Conservation (phyloP, 2,113 vertebrate genomes). For the Etheostoma cragini region DNA sequence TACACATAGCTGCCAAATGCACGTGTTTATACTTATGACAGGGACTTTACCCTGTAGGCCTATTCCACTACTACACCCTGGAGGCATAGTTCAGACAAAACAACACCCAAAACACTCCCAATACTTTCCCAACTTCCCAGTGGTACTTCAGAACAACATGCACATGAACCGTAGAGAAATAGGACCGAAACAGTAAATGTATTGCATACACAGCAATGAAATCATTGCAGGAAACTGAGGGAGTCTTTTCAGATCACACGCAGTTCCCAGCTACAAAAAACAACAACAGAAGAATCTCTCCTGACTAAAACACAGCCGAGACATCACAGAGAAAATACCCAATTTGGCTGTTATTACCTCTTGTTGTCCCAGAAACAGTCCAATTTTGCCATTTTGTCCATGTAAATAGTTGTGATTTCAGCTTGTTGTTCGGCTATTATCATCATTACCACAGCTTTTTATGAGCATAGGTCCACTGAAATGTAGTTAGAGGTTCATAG, state of each 20-base stretch:
- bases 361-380: background rate
- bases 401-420: background rate
- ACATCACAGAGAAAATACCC: background rate
- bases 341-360: background rate
- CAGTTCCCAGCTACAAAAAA: constrained; percentile 2
- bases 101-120: background rate
- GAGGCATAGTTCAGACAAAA: background rate
- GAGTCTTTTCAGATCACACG: background rate
- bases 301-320: background rate
- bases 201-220: background rate
- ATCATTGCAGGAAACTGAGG: background rate
- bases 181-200: background rate
- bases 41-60: constrained; percentile 62
- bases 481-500: background rate
- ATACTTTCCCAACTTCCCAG: background rate
- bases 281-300: background rate
- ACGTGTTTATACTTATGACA: constrained; percentile 3
- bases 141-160: background rate
- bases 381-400: constrained; percentile 2
- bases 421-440: background rate
- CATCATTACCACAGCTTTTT: background rate
- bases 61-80: constrained; percentile 31
- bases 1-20: background rate
- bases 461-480: background rate
- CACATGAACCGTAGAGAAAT: background rate